Conservation (phyloP, 2,797 vertebrate genomes). For the Ctenosaura bakeri region DNA sequence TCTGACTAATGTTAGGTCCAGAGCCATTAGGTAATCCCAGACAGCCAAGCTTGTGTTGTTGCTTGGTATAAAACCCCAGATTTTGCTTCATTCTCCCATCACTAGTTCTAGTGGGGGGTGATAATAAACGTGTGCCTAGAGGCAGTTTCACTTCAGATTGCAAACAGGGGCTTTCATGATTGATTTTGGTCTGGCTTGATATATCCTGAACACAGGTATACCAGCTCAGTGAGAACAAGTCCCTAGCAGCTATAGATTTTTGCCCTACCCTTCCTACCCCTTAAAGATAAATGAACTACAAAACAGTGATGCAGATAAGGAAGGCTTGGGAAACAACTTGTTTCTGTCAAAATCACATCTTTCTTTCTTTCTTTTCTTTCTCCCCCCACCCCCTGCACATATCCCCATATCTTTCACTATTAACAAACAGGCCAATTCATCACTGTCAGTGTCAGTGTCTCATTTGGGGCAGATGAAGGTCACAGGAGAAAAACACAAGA, state of each 20-base stretch:
- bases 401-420: constrained; percentile 1
- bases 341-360: constrained; percentile 11
- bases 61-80: background rate
- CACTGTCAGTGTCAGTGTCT: background rate
- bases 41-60: background rate
- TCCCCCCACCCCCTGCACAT: background rate
- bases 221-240: background rate
- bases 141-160: background rate
- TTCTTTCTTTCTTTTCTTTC: background rate
- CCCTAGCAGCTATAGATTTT: background rate
- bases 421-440: background rate
- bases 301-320: constrained; percentile 15
- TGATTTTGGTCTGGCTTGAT: background rate
- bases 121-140: background rate
- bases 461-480: background rate
- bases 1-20: background rate
- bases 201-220: background rate
- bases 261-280: background rate
- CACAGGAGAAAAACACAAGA: background rate
- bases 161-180: background rate
- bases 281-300: constrained; percentile 3
- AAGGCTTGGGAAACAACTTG: background rate
- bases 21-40: background rate
- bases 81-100: background rate
- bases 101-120: background rate